These are phyloP conservation scores for Bombyx mandarina DNA, from an alignment of 1,140 invertebrate species.

Conservation along the genomic window DNA sequence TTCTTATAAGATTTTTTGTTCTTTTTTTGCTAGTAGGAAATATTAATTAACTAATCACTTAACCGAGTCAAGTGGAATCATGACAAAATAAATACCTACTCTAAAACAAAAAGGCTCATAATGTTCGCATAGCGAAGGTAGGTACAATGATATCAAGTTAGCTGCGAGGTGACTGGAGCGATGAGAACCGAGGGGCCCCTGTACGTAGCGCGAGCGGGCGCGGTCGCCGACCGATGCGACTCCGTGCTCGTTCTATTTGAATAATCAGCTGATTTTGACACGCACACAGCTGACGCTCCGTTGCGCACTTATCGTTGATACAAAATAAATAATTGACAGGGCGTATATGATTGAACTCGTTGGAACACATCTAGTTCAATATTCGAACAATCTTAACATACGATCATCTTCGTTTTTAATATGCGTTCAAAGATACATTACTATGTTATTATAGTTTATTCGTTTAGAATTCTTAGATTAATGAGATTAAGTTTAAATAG, in stretches of 20 bases:
- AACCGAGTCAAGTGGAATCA: too few species aligned
- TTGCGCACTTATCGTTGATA: constrained; percentile 51
- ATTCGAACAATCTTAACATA: too few species aligned
- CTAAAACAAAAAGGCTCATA: neutral
- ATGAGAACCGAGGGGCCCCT: constrained; percentile 37
- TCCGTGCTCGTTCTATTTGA: constrained; percentile 61
- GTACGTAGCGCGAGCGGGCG: constrained; percentile 30
- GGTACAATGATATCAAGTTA: neutral
- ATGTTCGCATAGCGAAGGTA: neutral
- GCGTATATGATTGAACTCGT: constrained; percentile 17
- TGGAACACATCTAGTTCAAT: constrained; percentile 17
- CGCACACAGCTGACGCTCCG: constrained; percentile 63
- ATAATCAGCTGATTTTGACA: constrained; percentile 72
- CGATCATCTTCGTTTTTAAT: too few species aligned
- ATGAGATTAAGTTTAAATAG: too few species aligned
- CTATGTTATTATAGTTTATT: too few species aligned
- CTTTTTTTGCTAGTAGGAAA: too few species aligned
- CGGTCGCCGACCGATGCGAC: constrained; percentile 56
- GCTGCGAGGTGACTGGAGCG: constrained; percentile 11
- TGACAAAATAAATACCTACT: neutral
- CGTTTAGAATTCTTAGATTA: too few species aligned
- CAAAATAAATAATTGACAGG: constrained; percentile 24
- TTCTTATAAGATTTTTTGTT: constrained; percentile 33
- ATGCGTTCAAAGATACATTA: too few species aligned
- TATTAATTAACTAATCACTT: too few species aligned